phyloP scores from a whole-genome alignment of 2,888 invertebrate species.

The Macrophya alboannulata region DNA sequence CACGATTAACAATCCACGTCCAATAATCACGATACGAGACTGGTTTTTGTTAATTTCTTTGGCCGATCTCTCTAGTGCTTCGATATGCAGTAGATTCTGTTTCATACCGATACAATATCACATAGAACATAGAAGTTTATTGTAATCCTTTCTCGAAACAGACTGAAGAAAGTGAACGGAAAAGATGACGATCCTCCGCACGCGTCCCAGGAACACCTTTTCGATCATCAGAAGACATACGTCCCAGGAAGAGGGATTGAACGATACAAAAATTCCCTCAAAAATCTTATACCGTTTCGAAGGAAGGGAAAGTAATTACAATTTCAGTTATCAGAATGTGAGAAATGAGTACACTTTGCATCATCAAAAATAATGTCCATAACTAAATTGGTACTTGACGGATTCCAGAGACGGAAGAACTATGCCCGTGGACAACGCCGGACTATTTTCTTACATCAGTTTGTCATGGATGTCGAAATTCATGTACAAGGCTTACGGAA shows the following conservation, averaged over 20 bases:
- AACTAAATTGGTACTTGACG: neutral
- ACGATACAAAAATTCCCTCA: constrained; percentile 71
- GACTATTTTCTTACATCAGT: constrained; percentile 81
- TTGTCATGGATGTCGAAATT: constrained; percentile 82
- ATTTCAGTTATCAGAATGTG: neutral
- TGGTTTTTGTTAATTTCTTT: neutral
- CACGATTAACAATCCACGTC: neutral
- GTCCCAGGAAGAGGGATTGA: constrained; percentile 65
- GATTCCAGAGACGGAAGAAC: constrained; percentile 68
- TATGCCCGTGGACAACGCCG: constrained; percentile 80
- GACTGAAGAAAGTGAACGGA: neutral
- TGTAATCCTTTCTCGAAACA: neutral
- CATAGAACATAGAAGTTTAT: no score
- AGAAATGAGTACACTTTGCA: neutral
- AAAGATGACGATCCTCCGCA: neutral
- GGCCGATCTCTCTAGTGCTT: neutral
- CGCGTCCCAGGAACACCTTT: neutral
- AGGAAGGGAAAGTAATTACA: constrained; percentile 66
- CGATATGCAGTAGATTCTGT: neutral
- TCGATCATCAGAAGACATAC: constrained; percentile 57
- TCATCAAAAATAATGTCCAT: neutral
- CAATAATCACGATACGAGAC: neutral
- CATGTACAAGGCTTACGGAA: constrained; percentile 81
- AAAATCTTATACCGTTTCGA: constrained; percentile 74
- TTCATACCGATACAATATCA: neutral